Percentiles rank a stretch among this genome's conserved stretches.
Conservation (phyloP, 1,140 invertebrate genomes). For the Daktulosphaira vitifoliae region DNA sequence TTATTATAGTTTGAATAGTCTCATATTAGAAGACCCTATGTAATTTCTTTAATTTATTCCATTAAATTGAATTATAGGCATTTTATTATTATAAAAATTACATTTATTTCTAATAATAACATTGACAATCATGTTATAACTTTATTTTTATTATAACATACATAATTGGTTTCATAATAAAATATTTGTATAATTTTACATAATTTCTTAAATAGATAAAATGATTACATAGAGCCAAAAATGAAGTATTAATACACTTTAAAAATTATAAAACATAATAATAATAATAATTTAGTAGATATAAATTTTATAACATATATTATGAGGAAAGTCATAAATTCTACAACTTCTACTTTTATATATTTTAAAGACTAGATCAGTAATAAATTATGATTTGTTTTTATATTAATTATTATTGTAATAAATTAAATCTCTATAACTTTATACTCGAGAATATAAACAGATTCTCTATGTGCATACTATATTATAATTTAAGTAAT, state of each 20-base stretch:
- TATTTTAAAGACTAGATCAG: conserved; percentile 27
- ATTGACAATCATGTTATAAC: conserved; percentile 18
- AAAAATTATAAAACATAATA: conserved; percentile 5
- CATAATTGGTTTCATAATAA: conserved; percentile 24
- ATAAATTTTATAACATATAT: conserved; percentile 25
- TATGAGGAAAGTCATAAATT: not conserved
- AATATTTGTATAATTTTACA: not conserved
- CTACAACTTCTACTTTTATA: conserved; percentile 2
- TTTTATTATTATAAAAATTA: conserved; percentile 31
- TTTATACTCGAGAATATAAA: too few species aligned
- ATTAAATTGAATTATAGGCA: too few species aligned
- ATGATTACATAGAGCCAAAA: not conserved
- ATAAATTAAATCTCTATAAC: not conserved
- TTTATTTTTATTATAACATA: not conserved
- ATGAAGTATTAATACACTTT: not conserved
- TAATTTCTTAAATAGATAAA: conserved; percentile 17
- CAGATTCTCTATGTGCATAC: too few species aligned
- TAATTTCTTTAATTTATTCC: too few species aligned
- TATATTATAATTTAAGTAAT: not conserved
- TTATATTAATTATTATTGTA: conserved; percentile 5
- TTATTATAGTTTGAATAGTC: too few species aligned
- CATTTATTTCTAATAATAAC: conserved; percentile 34
- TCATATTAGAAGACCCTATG: too few species aligned
- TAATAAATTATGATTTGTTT: conserved; percentile 15
- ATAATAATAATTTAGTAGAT: conserved; percentile 4